These are phyloP conservation scores for Notodonta ziczac DNA, from an alignment of 2,888 invertebrate species.

Conservation along the genomic window DNA sequence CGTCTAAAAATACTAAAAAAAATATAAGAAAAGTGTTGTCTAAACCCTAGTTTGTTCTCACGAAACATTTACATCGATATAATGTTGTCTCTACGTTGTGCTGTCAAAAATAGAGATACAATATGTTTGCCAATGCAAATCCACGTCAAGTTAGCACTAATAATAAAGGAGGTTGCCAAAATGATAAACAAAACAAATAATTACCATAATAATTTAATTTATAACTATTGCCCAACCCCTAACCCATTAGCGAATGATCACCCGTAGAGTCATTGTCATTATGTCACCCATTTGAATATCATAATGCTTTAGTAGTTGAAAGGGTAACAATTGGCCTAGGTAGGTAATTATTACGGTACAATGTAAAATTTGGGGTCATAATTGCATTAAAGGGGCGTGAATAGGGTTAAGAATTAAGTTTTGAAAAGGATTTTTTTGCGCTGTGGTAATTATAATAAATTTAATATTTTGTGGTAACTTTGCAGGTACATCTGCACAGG, in stretches of 20 bases:
- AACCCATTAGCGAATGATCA: constrained; percentile 11
- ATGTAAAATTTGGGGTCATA: background rate
- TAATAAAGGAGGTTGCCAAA: background rate
- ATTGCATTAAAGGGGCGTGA: constrained; percentile 3
- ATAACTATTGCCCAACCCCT: constrained; percentile 1
- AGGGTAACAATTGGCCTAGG: background rate
- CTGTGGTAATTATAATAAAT: constrained; percentile 11
- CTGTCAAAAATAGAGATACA: no score
- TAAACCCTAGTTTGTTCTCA: no score
- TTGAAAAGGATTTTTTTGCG: background rate
- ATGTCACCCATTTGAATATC: constrained; percentile 29
- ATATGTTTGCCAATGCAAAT: no score
- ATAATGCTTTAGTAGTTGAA: background rate
- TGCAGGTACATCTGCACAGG: no score
- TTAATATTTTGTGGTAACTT: background rate
- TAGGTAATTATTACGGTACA: background rate
- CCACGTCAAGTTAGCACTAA: no score
- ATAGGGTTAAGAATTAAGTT: constrained; percentile 1
- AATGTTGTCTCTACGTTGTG: no score
- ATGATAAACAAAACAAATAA: background rate
- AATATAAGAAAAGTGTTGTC: no score
- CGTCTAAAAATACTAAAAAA: no score
- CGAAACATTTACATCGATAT: no score
- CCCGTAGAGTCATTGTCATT: constrained; percentile 40
- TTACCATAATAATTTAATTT: background rate